Evolutionary conservation across 2,888 invertebrate genomes (phyloP).

Genomic region (Onthophagus sagittarius): DNA sequence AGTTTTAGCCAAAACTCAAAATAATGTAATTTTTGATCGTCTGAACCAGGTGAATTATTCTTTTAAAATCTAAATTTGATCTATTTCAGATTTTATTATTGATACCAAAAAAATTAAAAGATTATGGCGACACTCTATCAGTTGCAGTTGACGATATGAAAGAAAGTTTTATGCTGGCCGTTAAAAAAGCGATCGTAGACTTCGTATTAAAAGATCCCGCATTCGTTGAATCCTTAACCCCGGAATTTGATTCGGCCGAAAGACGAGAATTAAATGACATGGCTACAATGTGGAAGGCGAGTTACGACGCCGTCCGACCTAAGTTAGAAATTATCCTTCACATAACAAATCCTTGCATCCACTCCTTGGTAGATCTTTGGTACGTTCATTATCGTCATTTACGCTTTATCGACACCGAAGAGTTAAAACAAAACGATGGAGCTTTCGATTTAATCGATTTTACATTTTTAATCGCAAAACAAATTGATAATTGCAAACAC

Average conservation of each 20-base stretch:
- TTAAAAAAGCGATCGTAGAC: conserved; percentile 89
- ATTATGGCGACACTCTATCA: conserved; percentile 58
- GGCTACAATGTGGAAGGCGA: conserved; percentile 66
- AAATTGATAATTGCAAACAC: conserved; percentile 65
- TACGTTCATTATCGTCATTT: conserved; percentile 67
- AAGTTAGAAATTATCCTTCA: conserved; percentile 62
- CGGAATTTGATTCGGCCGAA: conserved; percentile 52
- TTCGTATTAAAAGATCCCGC: conserved; percentile 81
- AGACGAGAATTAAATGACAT: conserved; percentile 58
- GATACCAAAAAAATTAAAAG: conserved; percentile 60
- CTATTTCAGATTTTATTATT: conserved; percentile 58
- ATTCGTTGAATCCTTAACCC: conserved; percentile 52
- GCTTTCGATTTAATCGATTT: conserved; percentile 69
- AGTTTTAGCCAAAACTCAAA: no score
- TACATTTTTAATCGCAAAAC: conserved; percentile 52
- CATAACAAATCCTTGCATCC: conserved; percentile 76
- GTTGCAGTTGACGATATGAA: conserved; percentile 73
- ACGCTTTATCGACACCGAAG: conserved; percentile 58
- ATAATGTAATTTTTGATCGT: no score
- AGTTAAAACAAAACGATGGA: conserved; percentile 56
- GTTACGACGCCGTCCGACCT: conserved; percentile 44
- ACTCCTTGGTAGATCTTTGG: conserved; percentile 78
- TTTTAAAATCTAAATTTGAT: not conserved
- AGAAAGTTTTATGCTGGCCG: conserved; percentile 80
- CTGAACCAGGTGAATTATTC: no score